phyloP scores from a whole-genome alignment of 92 coral and sea anemone species.

The Plumapathes pennacea region DNA sequence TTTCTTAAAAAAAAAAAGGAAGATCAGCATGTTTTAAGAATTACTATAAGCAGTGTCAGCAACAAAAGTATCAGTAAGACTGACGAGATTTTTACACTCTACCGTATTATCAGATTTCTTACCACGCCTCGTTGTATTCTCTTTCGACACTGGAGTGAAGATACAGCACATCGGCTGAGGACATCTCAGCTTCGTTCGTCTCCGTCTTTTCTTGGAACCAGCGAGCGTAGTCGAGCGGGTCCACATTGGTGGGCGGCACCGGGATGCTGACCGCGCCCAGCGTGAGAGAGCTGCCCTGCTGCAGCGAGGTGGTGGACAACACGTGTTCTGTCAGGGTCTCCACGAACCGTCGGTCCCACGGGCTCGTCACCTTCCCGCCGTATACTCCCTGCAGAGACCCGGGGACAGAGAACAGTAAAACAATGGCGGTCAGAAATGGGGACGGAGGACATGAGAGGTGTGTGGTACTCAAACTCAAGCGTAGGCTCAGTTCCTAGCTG shows the following conservation, averaged over 20 bases:
- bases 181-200: constrained; percentile 39
- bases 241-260: constrained; percentile 91
- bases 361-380: constrained; percentile 84
- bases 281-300: constrained; percentile 64
- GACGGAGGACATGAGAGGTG: too few species aligned
- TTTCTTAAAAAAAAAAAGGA: too few species aligned
- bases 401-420: too few species aligned
- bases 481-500: too few species aligned
- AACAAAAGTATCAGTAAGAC: too few species aligned
- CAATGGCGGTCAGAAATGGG: too few species aligned
- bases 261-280: constrained; percentile 76
- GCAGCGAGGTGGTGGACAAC: constrained; percentile 62
- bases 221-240: constrained; percentile 78
- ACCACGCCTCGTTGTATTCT: constrained; percentile 85
- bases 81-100: too few species aligned
- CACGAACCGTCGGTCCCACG: constrained; percentile 77
- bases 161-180: constrained; percentile 64
- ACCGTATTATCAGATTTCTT: background rate
- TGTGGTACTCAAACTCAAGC: too few species aligned
- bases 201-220: constrained; percentile 91
- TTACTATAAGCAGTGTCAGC: too few species aligned
- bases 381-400: constrained; percentile 66
- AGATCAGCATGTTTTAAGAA: too few species aligned
- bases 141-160: constrained; percentile 71
- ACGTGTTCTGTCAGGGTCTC: constrained; percentile 58